Evolutionary conservation across 2,113 vertebrate species (phyloP).

Genomic region (Piaya cayana): DNA sequence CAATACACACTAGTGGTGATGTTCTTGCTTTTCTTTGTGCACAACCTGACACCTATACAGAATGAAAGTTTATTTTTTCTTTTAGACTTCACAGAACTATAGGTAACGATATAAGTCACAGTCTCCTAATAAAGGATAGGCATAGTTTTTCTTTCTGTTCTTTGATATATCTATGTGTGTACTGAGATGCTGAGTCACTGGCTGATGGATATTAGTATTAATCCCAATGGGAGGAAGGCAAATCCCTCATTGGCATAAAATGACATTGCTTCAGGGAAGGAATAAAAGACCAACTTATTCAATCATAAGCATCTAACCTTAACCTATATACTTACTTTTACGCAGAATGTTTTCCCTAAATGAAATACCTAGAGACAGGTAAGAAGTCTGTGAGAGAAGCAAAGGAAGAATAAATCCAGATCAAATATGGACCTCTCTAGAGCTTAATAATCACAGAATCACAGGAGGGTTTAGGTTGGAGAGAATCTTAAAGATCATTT

Average conservation of each 20-base stretch:
- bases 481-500: too few species aligned
- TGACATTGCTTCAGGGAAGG: neutral
- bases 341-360: neutral
- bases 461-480: too few species aligned
- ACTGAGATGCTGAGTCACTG: neutral
- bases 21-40: neutral
- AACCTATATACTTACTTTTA: neutral
- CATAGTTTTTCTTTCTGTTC: neutral
- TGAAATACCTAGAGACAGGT: neutral
- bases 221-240: neutral
- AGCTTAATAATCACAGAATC: neutral
- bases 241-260: neutral
- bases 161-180: neutral
- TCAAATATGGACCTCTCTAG: neutral
- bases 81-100: neutral
- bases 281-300: neutral
- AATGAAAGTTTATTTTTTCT: neutral
- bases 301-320: neutral
- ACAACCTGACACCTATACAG: neutral
- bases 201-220: neutral
- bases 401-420: neutral
- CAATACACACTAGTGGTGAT: neutral
- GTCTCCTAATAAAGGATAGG: neutral
- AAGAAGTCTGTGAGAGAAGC: neutral
- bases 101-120: neutral